Base-by-base conservation (phyloP, 2,888 invertebrate genomes). In the Tenthredo notha region DNA sequence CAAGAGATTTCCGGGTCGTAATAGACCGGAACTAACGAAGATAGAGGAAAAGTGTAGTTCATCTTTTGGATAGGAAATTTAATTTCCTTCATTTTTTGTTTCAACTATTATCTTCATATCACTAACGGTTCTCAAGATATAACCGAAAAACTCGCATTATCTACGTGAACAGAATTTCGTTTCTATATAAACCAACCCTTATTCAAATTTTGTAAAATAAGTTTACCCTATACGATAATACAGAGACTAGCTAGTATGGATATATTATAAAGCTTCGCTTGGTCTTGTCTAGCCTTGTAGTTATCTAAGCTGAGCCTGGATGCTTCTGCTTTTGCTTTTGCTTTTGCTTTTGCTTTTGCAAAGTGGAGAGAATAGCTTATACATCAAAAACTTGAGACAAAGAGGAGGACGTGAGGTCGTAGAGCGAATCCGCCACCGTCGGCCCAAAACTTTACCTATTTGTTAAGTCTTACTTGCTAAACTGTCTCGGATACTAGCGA, bases 321-420 rank as follows among this genome's bases (percentile, higher is more conserved):
- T n/a, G 33, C 33, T 54, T n/a, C 54, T 54, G 54, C 54, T 54
- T 18, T n/a, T 54, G n/a, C 0, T 54, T 54, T n/a, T 54, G 54
- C n/a, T 54, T n/a, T n/a, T 54, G 54, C 54, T 54, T 18, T n/a
- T 54, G n/a, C 0, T 54, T 54, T n/a, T 54, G 1, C 12, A 47
- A 33, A n/a, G 67, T 2, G n/a, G 29, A 40, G 88, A 89, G 90
- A 89, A 90, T 91, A 89, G 91, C 92, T 92, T 93, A 93, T 93
- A 93, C 91, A 93, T 93, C 92, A 93, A 92, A 92, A 93, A 93
- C 92, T 93, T 93, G 89, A 89, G 90, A 93, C 93, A 93, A 93
- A 92, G 93, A 92, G 92, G 89, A 92, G 93, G 92, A 92, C 92
- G 83, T 70, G 83, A 67, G 83, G 92, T 91, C 91, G 92, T 89